Evolutionary conservation across 2,113 vertebrate genomes (phyloP).

Genomic region (Odontophorus gujanensis): DNA sequence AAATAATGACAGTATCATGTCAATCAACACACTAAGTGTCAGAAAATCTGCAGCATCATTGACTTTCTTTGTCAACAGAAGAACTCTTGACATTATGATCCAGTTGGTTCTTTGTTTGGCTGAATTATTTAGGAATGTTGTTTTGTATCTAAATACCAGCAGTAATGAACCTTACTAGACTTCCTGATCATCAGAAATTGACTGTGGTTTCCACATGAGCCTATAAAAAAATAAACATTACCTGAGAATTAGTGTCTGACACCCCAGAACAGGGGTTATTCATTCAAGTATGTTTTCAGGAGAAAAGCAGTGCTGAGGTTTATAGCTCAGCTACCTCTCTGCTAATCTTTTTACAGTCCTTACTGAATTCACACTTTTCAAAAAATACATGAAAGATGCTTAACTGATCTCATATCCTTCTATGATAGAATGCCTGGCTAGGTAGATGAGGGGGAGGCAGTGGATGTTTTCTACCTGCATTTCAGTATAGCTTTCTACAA

Average conservation of each 20-base stretch:
- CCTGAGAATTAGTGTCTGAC: background rate
- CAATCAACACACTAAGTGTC: slow-evolving; percentile 61
- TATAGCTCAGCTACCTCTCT: background rate
- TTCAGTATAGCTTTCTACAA: too few relatives aligned
- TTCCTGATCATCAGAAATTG: slow-evolving; percentile 28
- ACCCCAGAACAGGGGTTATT: background rate
- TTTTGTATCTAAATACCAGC: slow-evolving; percentile 46
- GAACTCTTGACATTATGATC: slow-evolving; percentile 64
- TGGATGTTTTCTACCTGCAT: too few relatives aligned
- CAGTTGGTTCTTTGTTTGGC: slow-evolving; percentile 51
- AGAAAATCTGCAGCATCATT: slow-evolving; percentile 65
- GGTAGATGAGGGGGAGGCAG: too few relatives aligned
- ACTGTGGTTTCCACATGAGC: background rate
- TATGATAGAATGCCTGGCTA: too few relatives aligned
- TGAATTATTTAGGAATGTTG: slow-evolving; percentile 49
- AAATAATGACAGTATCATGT: slow-evolving; percentile 50
- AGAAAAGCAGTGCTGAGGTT: background rate
- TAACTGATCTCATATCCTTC: too few relatives aligned
- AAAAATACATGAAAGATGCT: background rate
- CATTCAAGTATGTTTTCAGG: background rate
- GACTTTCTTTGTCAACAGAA: slow-evolving; percentile 64
- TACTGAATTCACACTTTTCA: background rate
- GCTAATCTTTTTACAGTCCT: background rate
- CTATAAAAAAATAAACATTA: background rate
- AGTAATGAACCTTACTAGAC: slow-evolving; percentile 37